Percentiles rank a stretch among this genome's conserved stretches.
Evolutionary conservation across 2,797 vertebrate genomes (phyloP).

Genomic region (Petrocephalus schoutedeni): DNA sequence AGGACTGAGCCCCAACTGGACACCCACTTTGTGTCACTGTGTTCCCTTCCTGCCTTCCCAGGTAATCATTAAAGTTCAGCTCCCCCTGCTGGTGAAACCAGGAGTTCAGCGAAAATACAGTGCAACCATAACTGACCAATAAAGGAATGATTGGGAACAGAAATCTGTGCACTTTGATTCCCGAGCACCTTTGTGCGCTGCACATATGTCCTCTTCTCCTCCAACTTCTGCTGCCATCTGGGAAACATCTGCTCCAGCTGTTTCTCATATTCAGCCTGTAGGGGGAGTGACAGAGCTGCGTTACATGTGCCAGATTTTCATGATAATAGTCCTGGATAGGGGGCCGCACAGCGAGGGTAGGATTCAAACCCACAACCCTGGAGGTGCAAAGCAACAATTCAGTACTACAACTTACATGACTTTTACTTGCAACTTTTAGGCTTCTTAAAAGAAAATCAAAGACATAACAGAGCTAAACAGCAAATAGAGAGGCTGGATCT

Average conservation of each 20-base stretch:
- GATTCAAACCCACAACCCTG: background rate
- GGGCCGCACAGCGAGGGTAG: background rate
- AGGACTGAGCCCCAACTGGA: constrained; percentile 13
- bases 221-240: constrained; percentile 52
- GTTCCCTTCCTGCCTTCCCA: constrained; percentile 33
- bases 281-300: background rate
- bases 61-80: constrained; percentile 35
- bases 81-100: constrained; percentile 41
- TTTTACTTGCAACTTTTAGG: background rate
- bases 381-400: background rate
- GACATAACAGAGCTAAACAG: background rate
- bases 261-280: constrained; percentile 58
- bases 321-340: background rate
- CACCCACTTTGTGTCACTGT: constrained; percentile 8
- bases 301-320: background rate
- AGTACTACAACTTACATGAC: background rate
- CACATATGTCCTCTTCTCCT: constrained; percentile 46
- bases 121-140: background rate
- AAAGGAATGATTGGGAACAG: background rate
- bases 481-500: background rate
- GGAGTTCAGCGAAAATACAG: background rate
- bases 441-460: background rate
- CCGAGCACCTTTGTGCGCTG: constrained; percentile 9
- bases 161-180: background rate
- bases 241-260: constrained; percentile 52